Base-by-base conservation (phyloP, 2,797 vertebrate species). In the Muscicapa striata region DNA sequence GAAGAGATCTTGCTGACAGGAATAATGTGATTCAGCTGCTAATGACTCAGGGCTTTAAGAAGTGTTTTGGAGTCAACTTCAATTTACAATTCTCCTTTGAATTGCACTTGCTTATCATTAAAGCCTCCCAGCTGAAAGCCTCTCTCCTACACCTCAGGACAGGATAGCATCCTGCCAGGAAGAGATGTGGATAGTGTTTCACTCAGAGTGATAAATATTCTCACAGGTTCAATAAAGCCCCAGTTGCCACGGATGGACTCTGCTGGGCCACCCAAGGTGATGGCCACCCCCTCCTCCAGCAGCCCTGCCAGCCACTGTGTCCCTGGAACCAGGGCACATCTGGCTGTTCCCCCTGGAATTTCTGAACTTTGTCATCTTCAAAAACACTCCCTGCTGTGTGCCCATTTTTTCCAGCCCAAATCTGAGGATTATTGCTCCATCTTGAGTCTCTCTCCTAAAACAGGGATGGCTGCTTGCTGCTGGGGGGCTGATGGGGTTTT, bases 11-110 rank as follows among this genome's bases (percentile, higher is more conserved):
- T 95, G 91, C 96, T 97, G 95, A 96, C 85, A 96, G 95, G 84
- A 97, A 97, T 85, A 90, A 79, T 87, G 72, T 96, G 94, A 97
- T 97, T 97, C 95, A 96, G 93, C 73, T 46, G 81, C 75, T 90
- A 97, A 97, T 97, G 95, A 97, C 96, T 97, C 96, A 96, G 93
- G 94, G 78, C 36, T 96, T 97, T 97, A 91, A 83, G 91, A 94
- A 96, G 82, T 96, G 62, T 95, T 96, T 96, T 97, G 45, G 75
- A 96, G 95, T 83, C 92, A 34, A 91, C 57, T 96, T 94, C 90
- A 84, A 94, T 96, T 95, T 97, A 96, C 91, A 96, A 72, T 82
- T 93, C 83, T 89, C 72, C 69, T 93, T 89, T 86, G 81, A 95
- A 75, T 94, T 95, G 54, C 59, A 87, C 85, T 96, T 91, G 85